These are phyloP conservation scores for Tetropium fuscum DNA, from an alignment of 2,888 invertebrate genomes.

Conservation along the genomic window DNA sequence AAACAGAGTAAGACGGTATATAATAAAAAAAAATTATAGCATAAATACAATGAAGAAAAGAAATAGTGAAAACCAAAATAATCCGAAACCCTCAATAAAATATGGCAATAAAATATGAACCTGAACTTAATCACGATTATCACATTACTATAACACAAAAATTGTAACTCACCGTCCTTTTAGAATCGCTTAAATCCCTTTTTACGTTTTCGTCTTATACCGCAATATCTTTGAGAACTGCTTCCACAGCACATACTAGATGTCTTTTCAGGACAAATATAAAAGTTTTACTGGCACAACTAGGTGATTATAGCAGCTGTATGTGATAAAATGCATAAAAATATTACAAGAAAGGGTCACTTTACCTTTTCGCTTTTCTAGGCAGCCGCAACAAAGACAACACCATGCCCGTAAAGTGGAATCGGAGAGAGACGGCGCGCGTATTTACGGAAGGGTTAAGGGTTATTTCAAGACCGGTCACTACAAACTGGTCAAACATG, in stretches of 20 bases:
- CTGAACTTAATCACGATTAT: too few species aligned
- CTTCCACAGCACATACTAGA: constrained; percentile 3
- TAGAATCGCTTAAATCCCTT: too few species aligned
- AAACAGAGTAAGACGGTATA: too few species aligned
- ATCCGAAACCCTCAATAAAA: too few species aligned
- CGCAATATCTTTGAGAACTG: too few species aligned
- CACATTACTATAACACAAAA: too few species aligned
- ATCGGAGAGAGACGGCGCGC: constrained; percentile 31
- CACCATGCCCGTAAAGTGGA: background rate
- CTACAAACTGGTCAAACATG: constrained; percentile 64
- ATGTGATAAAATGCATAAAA: constrained; percentile 35
- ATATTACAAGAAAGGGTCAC: constrained; percentile 48
- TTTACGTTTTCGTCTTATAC: too few species aligned
- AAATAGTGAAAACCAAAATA: too few species aligned
- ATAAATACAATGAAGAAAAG: too few species aligned
- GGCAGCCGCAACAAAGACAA: constrained; percentile 32
- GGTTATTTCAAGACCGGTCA: constrained; percentile 49
- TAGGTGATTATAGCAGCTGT: constrained; percentile 44
- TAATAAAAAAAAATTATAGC: too few species aligned
- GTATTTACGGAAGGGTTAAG: constrained; percentile 44
- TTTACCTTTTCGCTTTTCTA: constrained; percentile 44
- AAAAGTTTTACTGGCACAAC: constrained; percentile 32
- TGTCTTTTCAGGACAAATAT: constrained; percentile 32
- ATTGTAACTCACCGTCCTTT: too few species aligned
- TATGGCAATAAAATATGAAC: too few species aligned